Evolutionary conservation across 2,888 invertebrate species (phyloP), one percentile per base, ranked within the genome.

Genomic region (Lampropteryx suffumata): DNA sequence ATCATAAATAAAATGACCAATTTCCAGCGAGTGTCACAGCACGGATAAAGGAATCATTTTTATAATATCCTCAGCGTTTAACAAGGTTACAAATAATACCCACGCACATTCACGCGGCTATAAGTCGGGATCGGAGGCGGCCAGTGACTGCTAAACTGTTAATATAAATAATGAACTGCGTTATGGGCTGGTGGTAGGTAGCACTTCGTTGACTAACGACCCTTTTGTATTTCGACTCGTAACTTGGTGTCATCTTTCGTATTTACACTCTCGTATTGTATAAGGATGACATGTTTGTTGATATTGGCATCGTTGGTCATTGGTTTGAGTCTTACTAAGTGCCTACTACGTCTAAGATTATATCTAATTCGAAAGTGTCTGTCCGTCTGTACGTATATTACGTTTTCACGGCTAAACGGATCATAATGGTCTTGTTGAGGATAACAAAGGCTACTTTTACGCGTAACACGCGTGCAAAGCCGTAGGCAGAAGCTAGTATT

Each of bases 121-220:
- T 88, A 89, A 86, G 82, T 86, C 81, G 75, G 82, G 81, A 79
- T 82, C 79, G 80, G 73, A 76, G 71, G 73, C 77, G 82, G 77
- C 79, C 85, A 84, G 80, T 82, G 85, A 79, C 88, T 88, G 90
- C 90, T 89, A 87, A 89, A 87, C 89, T 89, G 90, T 90, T 90
- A 89, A 87, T 86, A 85, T 89, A 88, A 89, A 89, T 90, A 89
- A 90, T 90, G 90, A 88, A 88, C 89, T 90, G 88, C 73, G 82
- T 87, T 86, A 88, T 84, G 82, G 76, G 70, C 79, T 72, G 50
- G 69, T 71, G 80, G 84, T 83, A 82, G 84, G 84, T 81, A 82
- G 85, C 76, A 71, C 65, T 71, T 61, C 76, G 86, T 82, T 87
- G 85, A 90, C 82, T 88, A 85, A 89, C 84, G 80, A 80, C 71